Evolutionary conservation across 2,888 invertebrate species (phyloP).

Genomic region (Acrocyrtus sp.): DNA sequence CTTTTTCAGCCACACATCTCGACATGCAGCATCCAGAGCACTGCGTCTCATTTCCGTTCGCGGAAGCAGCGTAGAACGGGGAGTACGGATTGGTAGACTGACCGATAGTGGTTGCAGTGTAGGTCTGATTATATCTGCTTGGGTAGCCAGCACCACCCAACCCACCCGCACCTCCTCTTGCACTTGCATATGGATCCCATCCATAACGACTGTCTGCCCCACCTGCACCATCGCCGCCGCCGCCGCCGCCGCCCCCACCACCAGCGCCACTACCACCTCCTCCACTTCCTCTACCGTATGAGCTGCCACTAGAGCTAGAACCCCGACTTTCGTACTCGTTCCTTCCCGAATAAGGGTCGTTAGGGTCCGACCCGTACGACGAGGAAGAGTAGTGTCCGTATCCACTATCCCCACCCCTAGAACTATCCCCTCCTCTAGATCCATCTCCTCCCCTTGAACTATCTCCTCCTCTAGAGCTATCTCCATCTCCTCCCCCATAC

Average conservation of each 20-base stretch:
- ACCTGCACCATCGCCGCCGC: constrained; percentile 14
- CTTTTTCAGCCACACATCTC: constrained; percentile 91
- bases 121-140: constrained; percentile 16
- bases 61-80: not conserved
- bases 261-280: not conserved
- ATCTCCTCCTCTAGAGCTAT: constrained; percentile 8
- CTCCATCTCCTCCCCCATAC: constrained; percentile 1
- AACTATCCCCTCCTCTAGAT: not conserved
- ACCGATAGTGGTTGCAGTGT: not conserved
- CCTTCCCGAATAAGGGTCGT: not conserved
- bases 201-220: not conserved
- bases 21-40: constrained; percentile 78
- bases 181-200: constrained; percentile 21
- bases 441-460: not conserved
- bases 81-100: constrained; percentile 9
- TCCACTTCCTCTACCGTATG: constrained; percentile 2
- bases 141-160: not conserved
- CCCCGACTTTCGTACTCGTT: not conserved
- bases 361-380: not conserved
- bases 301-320: not conserved
- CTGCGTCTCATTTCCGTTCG: constrained; percentile 23
- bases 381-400: not conserved
- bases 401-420: not conserved
- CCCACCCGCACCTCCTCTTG: constrained; percentile 9
- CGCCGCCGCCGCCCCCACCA: not conserved